Conservation (phyloP, 1,140 invertebrate genomes). For the Drosophila malerkotliana region DNA sequence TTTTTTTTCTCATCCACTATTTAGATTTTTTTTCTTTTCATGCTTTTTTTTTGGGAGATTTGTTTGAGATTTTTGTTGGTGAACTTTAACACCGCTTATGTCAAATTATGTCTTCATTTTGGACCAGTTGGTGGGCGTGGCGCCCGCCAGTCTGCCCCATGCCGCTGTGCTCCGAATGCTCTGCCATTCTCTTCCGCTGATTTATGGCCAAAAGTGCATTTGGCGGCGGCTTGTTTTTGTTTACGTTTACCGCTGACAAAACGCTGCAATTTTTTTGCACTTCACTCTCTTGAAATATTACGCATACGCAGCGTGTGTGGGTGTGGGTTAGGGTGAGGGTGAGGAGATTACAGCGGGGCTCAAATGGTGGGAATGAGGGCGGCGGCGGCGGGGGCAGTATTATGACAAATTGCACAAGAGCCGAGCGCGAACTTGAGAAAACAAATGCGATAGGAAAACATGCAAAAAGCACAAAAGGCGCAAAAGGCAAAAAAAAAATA, state of each 20-base stretch:
- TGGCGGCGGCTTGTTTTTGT: conserved; percentile 70
- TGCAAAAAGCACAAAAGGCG: conserved; percentile 52
- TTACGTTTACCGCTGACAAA: conserved; percentile 74
- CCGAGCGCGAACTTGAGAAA: conserved; percentile 74
- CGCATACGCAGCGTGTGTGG: conserved; percentile 53
- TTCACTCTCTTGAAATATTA: conserved; percentile 65
- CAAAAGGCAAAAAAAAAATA: conserved; percentile 2
- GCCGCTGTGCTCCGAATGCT: no score
- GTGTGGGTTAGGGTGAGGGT: background rate
- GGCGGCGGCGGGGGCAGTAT: conserved; percentile 4
- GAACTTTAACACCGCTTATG: conserved; percentile 82
- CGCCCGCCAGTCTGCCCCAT: conserved; percentile 40
- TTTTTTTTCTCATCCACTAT: background rate
- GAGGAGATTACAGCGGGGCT: background rate
- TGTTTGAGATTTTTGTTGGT: conserved; percentile 44
- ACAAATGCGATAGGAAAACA: conserved; percentile 80
- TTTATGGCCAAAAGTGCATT: conserved; percentile 53
- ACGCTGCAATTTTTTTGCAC: conserved; percentile 55
- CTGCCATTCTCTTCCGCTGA: conserved; percentile 38
- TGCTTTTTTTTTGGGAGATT: background rate
- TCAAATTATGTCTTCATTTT: conserved; percentile 80
- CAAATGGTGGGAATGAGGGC: background rate
- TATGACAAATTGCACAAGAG: conserved; percentile 75
- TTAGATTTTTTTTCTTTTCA: background rate
- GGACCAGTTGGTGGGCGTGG: conserved; percentile 52